phyloP scores from a whole-genome alignment of 2,888 invertebrate species.

The Ptychoptera contaminata region DNA sequence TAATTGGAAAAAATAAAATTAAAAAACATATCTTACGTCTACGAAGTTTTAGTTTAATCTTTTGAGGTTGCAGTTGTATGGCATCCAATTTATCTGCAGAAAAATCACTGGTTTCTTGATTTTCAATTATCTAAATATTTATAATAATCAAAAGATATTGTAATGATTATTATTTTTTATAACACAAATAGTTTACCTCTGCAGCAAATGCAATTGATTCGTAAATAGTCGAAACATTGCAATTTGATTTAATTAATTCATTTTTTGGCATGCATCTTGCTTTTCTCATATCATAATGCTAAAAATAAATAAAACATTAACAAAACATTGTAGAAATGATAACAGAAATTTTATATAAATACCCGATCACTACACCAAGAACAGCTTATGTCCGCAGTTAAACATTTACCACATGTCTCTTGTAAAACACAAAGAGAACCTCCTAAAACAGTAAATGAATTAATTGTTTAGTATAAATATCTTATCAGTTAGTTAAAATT shows the following conservation, averaged over 20 bases:
- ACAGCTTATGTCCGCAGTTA: conserved; percentile 20
- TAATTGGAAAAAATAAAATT: not conserved
- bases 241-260: conserved; percentile 17
- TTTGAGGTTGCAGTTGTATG: conserved; percentile 52
- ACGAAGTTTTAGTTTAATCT: conserved; percentile 39
- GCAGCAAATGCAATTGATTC: not conserved
- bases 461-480: too few species aligned
- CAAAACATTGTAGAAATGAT: not conserved
- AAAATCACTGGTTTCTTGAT: conserved; percentile 21
- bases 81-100: conserved; percentile 22
- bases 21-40: conserved; percentile 34
- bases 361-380: conserved; percentile 30
- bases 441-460: too few species aligned
- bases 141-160: conserved; percentile 17
- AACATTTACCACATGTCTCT: conserved; percentile 22
- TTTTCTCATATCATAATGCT: conserved; percentile 9
- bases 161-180: not conserved
- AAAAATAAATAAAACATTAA: conserved; percentile 1
- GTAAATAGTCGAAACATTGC: conserved; percentile 16
- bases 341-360: conserved; percentile 2
- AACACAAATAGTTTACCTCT: not conserved
- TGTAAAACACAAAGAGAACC: conserved; percentile 10
- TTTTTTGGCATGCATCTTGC: conserved; percentile 20
- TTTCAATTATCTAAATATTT: conserved; percentile 14
- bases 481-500: too few species aligned